Conservation (phyloP, 2,113 vertebrate genomes). For the Pristiophorus japonicus region DNA sequence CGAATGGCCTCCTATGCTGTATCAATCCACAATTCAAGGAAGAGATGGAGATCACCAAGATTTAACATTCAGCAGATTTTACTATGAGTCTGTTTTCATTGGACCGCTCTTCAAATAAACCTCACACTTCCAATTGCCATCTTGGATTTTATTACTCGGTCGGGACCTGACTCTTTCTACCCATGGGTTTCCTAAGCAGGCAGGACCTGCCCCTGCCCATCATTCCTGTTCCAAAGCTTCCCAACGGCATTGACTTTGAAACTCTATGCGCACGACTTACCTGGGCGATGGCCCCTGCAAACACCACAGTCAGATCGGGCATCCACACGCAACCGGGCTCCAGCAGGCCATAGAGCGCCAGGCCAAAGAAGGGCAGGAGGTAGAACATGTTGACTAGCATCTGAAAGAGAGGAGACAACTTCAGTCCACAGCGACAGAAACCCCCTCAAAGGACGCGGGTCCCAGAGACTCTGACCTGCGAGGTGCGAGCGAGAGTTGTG, state of each 20-base stretch:
- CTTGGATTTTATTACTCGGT: neutral
- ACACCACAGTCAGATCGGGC: constrained; percentile 72
- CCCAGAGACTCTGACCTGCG: neutral
- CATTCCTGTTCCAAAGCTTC: neutral
- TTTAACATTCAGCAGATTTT: too few species aligned
- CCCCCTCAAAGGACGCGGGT: neutral
- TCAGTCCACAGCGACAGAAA: neutral
- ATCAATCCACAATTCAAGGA: too few species aligned
- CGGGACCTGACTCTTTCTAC: neutral
- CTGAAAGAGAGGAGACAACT: constrained; percentile 48
- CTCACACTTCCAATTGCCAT: neutral
- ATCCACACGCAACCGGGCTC: constrained; percentile 77
- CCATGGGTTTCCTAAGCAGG: neutral
- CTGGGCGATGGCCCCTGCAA: constrained; percentile 76
- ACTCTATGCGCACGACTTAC: constrained; percentile 55
- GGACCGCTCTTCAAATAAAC: neutral
- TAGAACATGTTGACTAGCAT: constrained; percentile 81
- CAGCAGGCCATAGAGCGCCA: constrained; percentile 67
- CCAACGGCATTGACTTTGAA: too few species aligned
- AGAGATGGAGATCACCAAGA: too few species aligned
- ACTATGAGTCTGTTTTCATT: neutral
- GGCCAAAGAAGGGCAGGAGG: constrained; percentile 64
- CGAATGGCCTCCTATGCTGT: too few species aligned
- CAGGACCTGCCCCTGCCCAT: neutral
- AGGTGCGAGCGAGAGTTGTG: neutral